Evolutionary conservation across 2,113 vertebrate genomes (phyloP).

Genomic region (Myxocyprinus asiaticus): DNA sequence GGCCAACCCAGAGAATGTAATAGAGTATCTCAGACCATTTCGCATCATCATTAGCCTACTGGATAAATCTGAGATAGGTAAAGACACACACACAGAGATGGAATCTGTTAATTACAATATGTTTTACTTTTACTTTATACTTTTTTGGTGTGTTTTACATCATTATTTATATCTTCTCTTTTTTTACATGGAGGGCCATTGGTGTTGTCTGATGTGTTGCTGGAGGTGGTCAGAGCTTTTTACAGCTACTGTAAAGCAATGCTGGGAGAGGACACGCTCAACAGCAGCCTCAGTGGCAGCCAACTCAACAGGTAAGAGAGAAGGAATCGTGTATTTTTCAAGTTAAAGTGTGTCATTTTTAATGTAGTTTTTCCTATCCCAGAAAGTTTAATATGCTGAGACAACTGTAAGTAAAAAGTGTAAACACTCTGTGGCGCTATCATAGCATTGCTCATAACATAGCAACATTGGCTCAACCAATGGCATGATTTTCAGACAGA

Average conservation of each 20-base stretch:
- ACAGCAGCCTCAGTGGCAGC: conserved; percentile 82
- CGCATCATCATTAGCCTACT: conserved; percentile 90
- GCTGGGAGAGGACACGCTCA: conserved; percentile 80
- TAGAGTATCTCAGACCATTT: conserved; percentile 88
- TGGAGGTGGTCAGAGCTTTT: conserved; percentile 93
- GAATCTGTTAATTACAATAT: not conserved
- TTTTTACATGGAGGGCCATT: conserved; percentile 77
- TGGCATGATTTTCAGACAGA: too few relatives aligned
- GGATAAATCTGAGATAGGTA: conserved; percentile 96
- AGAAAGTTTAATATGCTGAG: too few relatives aligned
- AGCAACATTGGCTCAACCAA: too few relatives aligned
- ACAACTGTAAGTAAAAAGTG: too few relatives aligned
- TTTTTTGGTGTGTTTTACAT: not conserved
- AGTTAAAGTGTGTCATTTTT: too few relatives aligned
- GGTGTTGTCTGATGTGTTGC: conserved; percentile 83
- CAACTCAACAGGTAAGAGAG: conserved; percentile 74
- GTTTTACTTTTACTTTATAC: not conserved
- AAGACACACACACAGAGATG: conserved; percentile 5
- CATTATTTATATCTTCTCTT: not conserved
- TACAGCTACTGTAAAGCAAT: conserved; percentile 86
- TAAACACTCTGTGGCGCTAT: too few relatives aligned
- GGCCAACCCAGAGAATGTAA: conserved; percentile 76
- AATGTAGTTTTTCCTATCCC: too few relatives aligned
- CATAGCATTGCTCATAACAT: too few relatives aligned
- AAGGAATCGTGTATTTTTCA: too few relatives aligned